phyloP scores from a whole-genome alignment of 2,888 invertebrate genomes.

The Brassicogethes aeneus region DNA sequence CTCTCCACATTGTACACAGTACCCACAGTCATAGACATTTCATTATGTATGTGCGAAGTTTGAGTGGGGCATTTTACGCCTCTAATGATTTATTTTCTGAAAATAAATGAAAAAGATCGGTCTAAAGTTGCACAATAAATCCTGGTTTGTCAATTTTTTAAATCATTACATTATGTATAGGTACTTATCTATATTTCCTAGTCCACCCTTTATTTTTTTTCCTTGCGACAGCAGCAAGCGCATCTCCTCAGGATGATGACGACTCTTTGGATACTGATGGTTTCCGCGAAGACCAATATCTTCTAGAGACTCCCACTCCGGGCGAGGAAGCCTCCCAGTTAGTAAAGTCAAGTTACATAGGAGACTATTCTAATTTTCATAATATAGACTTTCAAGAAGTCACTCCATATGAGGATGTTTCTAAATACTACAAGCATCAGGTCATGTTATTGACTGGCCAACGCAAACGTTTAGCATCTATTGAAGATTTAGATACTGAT shows the following conservation, averaged over 20 bases:
- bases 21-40: slow-evolving; percentile 22
- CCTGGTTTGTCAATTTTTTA: slow-evolving; percentile 7
- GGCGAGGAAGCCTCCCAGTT: slow-evolving; percentile 21
- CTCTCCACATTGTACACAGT: slow-evolving; percentile 21
- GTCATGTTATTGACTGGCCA: slow-evolving; percentile 32
- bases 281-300: slow-evolving; percentile 43
- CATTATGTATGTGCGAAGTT: slow-evolving; percentile 24
- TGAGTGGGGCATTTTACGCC: slow-evolving; percentile 23
- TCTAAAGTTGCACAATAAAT: slow-evolving; percentile 22
- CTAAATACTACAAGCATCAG: slow-evolving; percentile 36
- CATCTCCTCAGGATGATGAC: slow-evolving; percentile 47
- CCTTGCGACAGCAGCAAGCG: slow-evolving; percentile 37
- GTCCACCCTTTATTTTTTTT: slow-evolving; percentile 20
- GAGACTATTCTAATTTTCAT: slow-evolving; percentile 18
- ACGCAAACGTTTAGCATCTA: slow-evolving; percentile 39
- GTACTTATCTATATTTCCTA: no score
- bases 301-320: slow-evolving; percentile 42
- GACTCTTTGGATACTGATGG: slow-evolving; percentile 48
- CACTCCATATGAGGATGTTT: slow-evolving; percentile 34
- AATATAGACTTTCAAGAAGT: slow-evolving; percentile 34
- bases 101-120: slow-evolving; percentile 9
- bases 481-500: slow-evolving; percentile 38
- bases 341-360: slow-evolving; percentile 17
- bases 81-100: slow-evolving; percentile 35
- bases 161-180: slow-evolving; percentile 6